Evolutionary conservation across 2,113 vertebrate species (phyloP).

Genomic region (Pterocles gutturalis): DNA sequence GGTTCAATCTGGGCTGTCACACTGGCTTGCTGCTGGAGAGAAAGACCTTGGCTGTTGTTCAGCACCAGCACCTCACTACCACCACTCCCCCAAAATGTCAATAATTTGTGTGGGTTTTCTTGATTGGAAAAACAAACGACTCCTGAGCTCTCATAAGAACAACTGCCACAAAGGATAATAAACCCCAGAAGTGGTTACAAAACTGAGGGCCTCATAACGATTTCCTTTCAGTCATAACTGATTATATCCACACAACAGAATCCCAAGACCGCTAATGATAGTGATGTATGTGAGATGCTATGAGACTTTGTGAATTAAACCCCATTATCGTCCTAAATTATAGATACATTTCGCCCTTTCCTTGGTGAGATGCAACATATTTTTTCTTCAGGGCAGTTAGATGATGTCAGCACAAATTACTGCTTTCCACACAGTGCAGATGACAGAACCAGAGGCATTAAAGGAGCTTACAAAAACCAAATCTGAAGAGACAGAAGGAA

Average conservation of each 20-base stretch:
- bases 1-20: background rate
- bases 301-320: slow-evolving; percentile 22
- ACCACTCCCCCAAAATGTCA: fast-evolving
- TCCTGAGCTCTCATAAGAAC: background rate
- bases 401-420: slow-evolving; percentile 63
- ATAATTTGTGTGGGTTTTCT: background rate
- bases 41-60: background rate
- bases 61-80: background rate
- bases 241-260: background rate
- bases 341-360: slow-evolving; percentile 1
- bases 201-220: background rate
- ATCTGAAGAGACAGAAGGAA: slow-evolving; percentile 45
- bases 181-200: background rate
- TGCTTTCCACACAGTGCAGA: background rate
- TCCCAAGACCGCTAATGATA: background rate
- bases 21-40: background rate
- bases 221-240: slow-evolving; percentile 38
- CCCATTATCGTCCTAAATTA: slow-evolving; percentile 43
- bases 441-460: slow-evolving; percentile 33
- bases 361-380: slow-evolving; percentile 23
- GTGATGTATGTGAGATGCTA: background rate
- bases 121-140: background rate
- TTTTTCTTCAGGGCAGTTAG: slow-evolving; percentile 53
- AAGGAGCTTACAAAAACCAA: background rate
- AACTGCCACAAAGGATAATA: background rate